Evolutionary conservation across 2,797 vertebrate genomes (phyloP).

Genomic region (Carapus acus): DNA sequence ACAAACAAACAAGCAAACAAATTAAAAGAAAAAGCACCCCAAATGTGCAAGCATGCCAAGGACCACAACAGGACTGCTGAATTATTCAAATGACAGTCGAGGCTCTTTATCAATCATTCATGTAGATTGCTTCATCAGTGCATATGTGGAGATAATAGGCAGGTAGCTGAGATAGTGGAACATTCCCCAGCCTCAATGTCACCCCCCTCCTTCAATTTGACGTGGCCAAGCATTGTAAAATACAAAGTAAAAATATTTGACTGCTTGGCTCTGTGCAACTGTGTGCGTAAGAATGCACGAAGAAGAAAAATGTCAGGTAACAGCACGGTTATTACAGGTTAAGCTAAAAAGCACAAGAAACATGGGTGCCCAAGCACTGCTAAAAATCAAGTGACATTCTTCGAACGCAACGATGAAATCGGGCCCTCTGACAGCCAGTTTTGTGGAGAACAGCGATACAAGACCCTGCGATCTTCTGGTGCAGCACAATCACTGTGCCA

Average conservation of each 20-base stretch:
- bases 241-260: constrained; percentile 11
- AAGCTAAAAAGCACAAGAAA: constrained; percentile 10
- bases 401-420: constrained; percentile 38
- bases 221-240: too few species aligned
- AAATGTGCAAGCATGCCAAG: constrained; percentile 39
- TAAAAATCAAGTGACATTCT: neutral
- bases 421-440: constrained; percentile 17
- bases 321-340: constrained; percentile 1
- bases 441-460: constrained; percentile 26
- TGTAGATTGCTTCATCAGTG: constrained; percentile 55
- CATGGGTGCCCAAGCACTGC: neutral
- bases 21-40: too few species aligned
- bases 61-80: constrained; percentile 42
- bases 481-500: constrained; percentile 24
- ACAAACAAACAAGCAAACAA: too few species aligned
- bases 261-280: constrained; percentile 16
- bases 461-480: constrained; percentile 31
- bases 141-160: constrained; percentile 18
- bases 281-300: constrained; percentile 7
- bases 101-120: constrained; percentile 68
- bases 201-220: too few species aligned
- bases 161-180: constrained; percentile 16
- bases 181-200: constrained; percentile 10
- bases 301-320: neutral
- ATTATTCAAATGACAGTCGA: constrained; percentile 67